phyloP scores from a whole-genome alignment of 2,797 vertebrate species.

The Limnodromus scolopaceus region DNA sequence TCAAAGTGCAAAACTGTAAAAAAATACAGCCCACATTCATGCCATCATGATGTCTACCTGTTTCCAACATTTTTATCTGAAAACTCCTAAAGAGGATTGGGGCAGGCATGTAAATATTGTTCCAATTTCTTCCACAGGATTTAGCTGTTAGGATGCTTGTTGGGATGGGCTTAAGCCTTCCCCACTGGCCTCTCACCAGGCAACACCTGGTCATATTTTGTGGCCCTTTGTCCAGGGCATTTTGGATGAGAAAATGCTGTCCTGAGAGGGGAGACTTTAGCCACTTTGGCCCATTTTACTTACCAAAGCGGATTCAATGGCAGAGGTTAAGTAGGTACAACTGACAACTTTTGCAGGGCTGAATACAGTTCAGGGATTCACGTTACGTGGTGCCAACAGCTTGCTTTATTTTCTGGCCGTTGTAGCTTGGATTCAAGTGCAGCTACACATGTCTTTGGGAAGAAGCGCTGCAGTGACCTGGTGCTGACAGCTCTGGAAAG shows the following conservation, averaged over 20 bases:
- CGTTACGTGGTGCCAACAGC: neutral
- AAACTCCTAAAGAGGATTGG: neutral
- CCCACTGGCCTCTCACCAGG: neutral
- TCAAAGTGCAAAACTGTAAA: neutral
- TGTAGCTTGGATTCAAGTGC: neutral
- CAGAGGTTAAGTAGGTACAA: neutral
- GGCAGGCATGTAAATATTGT: neutral
- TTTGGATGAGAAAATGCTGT: neutral
- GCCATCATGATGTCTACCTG: no score
- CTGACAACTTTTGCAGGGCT: neutral
- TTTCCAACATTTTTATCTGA: neutral
- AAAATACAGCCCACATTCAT: neutral
- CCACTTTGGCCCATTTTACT: neutral
- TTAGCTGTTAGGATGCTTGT: neutral
- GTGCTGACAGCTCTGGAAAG: neutral
- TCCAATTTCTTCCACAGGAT: neutral
- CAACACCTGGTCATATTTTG: neutral
- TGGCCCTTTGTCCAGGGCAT: neutral
- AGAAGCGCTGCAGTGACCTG: fast-evolving
- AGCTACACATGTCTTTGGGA: neutral
- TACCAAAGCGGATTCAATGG: neutral
- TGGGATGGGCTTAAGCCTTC: neutral
- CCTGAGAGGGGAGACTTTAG: neutral
- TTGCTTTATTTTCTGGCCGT: neutral
- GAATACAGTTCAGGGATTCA: no score